Percentiles rank a stretch among this genome's conserved stretches.
These are phyloP conservation scores for Silurus asotus DNA, from an alignment of 2,113 vertebrate genomes.

Conservation along the genomic window DNA sequence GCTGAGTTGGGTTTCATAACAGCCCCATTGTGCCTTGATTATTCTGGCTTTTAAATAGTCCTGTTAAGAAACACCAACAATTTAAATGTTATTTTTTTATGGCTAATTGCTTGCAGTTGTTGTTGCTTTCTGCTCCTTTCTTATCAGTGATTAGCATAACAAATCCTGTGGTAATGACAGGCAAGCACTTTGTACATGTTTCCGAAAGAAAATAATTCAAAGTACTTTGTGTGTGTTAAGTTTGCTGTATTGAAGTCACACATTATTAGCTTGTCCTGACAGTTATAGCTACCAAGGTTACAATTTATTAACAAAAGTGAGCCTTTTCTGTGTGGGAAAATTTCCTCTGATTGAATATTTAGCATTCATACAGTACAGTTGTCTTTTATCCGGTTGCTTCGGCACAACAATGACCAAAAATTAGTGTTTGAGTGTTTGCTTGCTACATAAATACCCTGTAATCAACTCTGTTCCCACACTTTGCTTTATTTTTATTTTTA, in stretches of 20 bases:
- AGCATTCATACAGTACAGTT: too few relatives aligned
- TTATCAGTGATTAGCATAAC: constrained; percentile 28
- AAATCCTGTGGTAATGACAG: constrained; percentile 8
- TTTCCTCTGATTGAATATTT: not conserved
- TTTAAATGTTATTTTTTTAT: constrained; percentile 18
- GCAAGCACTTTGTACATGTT: not conserved
- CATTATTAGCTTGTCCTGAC: not conserved
- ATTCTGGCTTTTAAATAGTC: constrained; percentile 37
- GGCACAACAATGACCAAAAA: not conserved
- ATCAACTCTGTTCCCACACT: not conserved
- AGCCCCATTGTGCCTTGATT: constrained; percentile 20
- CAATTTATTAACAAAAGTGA: not conserved
- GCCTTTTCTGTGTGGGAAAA: not conserved
- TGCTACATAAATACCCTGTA: not conserved
- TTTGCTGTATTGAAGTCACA: not conserved
- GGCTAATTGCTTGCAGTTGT: constrained; percentile 50
- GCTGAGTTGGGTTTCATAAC: constrained; percentile 31
- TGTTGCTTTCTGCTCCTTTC: constrained; percentile 21
- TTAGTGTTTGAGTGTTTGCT: not conserved
- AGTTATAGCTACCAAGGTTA: too few relatives aligned
- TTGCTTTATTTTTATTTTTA: not conserved
- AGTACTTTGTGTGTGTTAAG: not conserved
- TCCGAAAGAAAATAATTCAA: not conserved
- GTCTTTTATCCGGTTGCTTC: too few relatives aligned
- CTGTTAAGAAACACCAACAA: constrained; percentile 29